Evolutionary conservation across 2,797 vertebrate genomes (phyloP), one percentile per base, ranked within the genome.

Genomic region (Microtus californicus): DNA sequence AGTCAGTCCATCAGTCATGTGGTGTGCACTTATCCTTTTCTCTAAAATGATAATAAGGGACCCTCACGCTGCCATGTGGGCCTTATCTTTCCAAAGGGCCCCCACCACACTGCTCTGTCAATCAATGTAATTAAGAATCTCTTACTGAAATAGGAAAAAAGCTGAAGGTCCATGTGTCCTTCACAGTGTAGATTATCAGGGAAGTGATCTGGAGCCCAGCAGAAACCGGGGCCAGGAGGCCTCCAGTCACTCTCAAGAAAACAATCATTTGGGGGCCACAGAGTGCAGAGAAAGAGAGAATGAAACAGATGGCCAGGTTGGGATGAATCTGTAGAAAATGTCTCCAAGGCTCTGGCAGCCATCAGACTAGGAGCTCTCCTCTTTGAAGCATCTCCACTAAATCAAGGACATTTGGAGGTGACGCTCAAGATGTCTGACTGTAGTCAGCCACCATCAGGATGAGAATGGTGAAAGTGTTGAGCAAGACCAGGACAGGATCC

Each of bases 401-500:
- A 99, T 98, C 34, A 97, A 99, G 71, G 99, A 98, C 96, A 99
- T 99, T 97, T 99, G 98, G 4, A 98, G 71, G 92, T 97, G 96
- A 3, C 89, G 6, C 29, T 63, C 59, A 59, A 63, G 29, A 63
- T 86, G 89, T 98, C 98, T 0, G 98, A 98, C 97, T 99, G 99
- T 89, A 99, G 98, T 99, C 99, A 99, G 80, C 99, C 99, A 29
- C 98, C 98, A 99, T 98, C 63, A 99, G 99, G 90, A 99, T 99
- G 56, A 99, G 99, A 94, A 99, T 99, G 98, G 99, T 98, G 97
- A 99, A 98, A 96, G 99, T 99, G 96, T 99, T 98, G 14, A 99
- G 97, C 97, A 99, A 97, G 2, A 99, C 98, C 97, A 99, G 98
- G 99, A 99, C 97, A 99, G 97, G 96, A 99, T 99, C 99, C 99